Base-by-base conservation (phyloP, 2,797 vertebrate genomes). In the Orestias chungarensis region DNA sequence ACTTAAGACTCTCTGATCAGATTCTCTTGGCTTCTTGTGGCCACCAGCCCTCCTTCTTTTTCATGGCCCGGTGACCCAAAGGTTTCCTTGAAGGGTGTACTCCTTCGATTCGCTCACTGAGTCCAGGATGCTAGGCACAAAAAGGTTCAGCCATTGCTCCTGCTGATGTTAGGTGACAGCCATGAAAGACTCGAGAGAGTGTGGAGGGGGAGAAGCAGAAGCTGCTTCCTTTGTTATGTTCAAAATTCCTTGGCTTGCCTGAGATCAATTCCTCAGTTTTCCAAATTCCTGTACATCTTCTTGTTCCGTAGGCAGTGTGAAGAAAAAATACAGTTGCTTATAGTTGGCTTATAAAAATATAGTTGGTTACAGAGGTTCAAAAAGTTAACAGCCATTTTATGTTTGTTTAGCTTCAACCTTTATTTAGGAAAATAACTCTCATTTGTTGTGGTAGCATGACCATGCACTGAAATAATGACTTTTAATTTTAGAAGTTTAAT, bases 81-180 rank as follows among this genome's bases (percentile, higher is more conserved):
- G 65, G 71, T 68, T 86, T 88, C 85, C 79, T 83, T 74, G 80
- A 85, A 74, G 82, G 75, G 59, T 76, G 64, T 71, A 43, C 85
- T 83, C 83, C 82, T 89, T 89, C 86, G 17, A 88, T 84, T 86
- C 66, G 68, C 85, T 66, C 64, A 50, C 85, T 87, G 81, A 73
- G 86, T 55, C 68, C 77, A 75, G 81, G 85, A 87, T 83, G 83
- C 71, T 38, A 74, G 33, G 49, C 81, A 89, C 87, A 91, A 92
- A 88, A 88, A 88, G 75, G 81, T 1, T 93, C 91, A 91, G 71
- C 88, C 76, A 83, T 93, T 92, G 74, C 76, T 68, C 77, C 31
- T 23, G 43, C 74, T 93, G 93, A 94, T 94, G 76, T 85, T 71
- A 76, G 78, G 74, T 90, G 94, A 93, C 93, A 93, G 86, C 90